Conservation (phyloP, 2,888 invertebrate genomes). For the Gryllus longicercus region DNA sequence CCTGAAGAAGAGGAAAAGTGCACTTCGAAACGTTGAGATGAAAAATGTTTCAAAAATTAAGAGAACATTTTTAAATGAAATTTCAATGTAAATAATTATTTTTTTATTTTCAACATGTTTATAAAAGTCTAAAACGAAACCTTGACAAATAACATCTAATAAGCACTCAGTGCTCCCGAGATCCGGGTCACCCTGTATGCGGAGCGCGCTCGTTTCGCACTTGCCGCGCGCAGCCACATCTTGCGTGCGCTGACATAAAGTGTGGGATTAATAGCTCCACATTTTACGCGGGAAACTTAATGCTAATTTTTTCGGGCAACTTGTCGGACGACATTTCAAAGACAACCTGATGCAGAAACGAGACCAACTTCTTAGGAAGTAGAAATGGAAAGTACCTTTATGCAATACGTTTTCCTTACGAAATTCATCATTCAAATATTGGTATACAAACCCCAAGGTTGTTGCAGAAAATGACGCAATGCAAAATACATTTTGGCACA, state of each 20-base stretch:
- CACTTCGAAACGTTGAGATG: no score
- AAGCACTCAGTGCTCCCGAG: no score
- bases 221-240: neutral
- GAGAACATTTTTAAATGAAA: no score
- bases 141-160: no score
- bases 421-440: neutral
- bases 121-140: no score
- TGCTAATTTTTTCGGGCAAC: conserved; percentile 8
- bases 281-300: neutral
- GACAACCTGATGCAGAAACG: conserved; percentile 17
- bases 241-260: neutral
- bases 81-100: no score
- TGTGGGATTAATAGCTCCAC: conserved; percentile 17
- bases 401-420: neutral
- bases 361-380: conserved; percentile 11
- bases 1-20: no score
- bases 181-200: neutral
- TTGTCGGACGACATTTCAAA: conserved; percentile 17
- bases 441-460: neutral
- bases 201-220: neutral
- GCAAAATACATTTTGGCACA: no score
- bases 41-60: no score
- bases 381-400: neutral
- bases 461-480: no score
- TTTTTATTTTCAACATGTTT: no score